phyloP scores from a whole-genome alignment of 2,113 vertebrate genomes.

The Phyllostomus hastatus region DNA sequence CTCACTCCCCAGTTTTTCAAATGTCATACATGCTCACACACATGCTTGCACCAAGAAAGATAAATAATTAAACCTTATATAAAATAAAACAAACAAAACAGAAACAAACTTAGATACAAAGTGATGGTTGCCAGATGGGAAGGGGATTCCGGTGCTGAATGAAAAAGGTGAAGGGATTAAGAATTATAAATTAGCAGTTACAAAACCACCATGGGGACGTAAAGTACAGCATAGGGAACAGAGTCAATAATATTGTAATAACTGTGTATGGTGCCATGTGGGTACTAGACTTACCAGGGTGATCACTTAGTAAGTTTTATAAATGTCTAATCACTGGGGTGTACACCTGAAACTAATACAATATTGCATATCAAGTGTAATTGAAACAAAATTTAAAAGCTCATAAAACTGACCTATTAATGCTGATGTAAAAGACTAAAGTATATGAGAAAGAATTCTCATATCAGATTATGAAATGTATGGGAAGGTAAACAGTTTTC shows the following conservation, averaged over 20 bases:
- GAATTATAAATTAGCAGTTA: background rate
- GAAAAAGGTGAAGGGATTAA: background rate
- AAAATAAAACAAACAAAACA: background rate
- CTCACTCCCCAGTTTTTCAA: background rate
- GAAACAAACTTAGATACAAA: background rate
- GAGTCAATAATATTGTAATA: background rate
- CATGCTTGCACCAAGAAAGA: background rate
- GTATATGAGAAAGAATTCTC: background rate
- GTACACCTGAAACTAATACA: background rate
- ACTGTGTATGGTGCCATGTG: background rate
- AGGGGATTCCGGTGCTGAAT: background rate
- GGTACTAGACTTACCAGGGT: background rate
- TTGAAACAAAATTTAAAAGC: background rate
- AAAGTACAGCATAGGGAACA: background rate
- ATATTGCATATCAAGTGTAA: background rate
- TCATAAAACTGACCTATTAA: background rate
- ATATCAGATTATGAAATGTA: background rate
- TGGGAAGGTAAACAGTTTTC: background rate
- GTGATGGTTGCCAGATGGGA: background rate
- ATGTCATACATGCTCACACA: no score
- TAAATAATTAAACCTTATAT: background rate
- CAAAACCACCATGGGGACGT: background rate
- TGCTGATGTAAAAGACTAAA: background rate
- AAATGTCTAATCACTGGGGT: background rate
- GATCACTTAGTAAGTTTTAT: background rate